These are phyloP conservation scores for Catocala sponsa DNA, from an alignment of 2,888 invertebrate species.

Conservation along the genomic window DNA sequence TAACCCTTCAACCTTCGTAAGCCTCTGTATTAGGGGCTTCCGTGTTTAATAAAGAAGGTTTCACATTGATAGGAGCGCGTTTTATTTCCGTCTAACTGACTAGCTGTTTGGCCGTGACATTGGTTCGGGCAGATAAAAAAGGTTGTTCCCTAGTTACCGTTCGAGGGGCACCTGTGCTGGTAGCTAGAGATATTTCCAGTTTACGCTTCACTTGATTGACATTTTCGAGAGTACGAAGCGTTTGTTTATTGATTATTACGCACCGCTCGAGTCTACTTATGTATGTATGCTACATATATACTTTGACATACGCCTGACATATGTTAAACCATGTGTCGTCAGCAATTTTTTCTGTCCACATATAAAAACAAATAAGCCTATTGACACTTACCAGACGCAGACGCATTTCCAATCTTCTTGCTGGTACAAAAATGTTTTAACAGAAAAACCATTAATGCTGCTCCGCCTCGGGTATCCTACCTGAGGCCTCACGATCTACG, in stretches of 20 bases:
- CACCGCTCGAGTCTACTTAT: too few species aligned
- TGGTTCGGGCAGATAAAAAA: constrained; percentile 25
- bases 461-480: too few species aligned
- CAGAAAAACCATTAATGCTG: too few species aligned
- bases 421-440: too few species aligned
- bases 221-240: not conserved
- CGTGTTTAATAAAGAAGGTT: constrained; percentile 30
- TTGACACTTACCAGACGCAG: too few species aligned
- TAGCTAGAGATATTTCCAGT: constrained; percentile 16
- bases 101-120: constrained; percentile 33
- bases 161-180: constrained; percentile 18
- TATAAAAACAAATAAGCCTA: too few species aligned
- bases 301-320: too few species aligned
- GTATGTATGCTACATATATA: too few species aligned
- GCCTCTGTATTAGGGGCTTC: constrained; percentile 27
- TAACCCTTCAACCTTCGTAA: constrained; percentile 39
- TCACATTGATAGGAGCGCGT: constrained; percentile 29
- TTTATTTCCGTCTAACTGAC: constrained; percentile 30
- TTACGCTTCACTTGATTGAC: not conserved
- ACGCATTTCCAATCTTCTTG: too few species aligned
- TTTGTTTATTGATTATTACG: not conserved
- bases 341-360: too few species aligned
- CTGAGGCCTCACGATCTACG: too few species aligned
- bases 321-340: too few species aligned
- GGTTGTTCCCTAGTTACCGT: constrained; percentile 17